Evolutionary conservation across 2,888 invertebrate species (phyloP), one percentile per base, ranked within the genome.

Genomic region (Arge pagana): DNA sequence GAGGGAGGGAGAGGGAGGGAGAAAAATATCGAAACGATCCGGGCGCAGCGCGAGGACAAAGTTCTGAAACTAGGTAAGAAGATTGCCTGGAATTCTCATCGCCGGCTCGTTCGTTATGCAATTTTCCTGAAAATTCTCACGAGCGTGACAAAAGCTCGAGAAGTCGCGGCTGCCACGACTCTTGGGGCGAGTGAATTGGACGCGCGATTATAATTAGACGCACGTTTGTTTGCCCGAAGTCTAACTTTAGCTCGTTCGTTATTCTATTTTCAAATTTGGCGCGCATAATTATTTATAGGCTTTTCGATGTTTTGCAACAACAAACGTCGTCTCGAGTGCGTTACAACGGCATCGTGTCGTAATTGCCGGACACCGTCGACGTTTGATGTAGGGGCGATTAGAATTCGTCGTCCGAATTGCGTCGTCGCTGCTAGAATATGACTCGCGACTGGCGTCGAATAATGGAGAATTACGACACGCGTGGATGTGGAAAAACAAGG

Each of bases 191-290:
- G 4, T 11, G 19, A 30, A 30, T 42, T 30, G 30, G 30, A 30
- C 42, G 45, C 35, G 16, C 1, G 15, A 33, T 45, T 45, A 45
- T 45, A 45, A 45, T 45, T 33, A 45, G 45, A 33, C 21, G 23
- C 35, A 35, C 45, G 45, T 45, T 45, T 45, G 33, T 33, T 33
- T 45, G 31, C 45, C 33, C 24, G 31, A 45, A 31, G 21, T 16
- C 45, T 45, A 45, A 45, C 33, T 45, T 45, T 45, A 45, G 45
- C 13, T n/a, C 33, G 33, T 35, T 45, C 45, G 45, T 45, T 45
- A 45, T 45, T 45, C 45, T 45, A 45, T 45, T 45, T 45, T 45
- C 24, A 35, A 45, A 45, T 33, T 33, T 33, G 33, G 33, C 33
- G 8, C n/a, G 45, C 16, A 15, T 2, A 21, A 23, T 45, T 45